Evolutionary conservation across 2,888 invertebrate species (phyloP), one percentile per base, ranked within the genome.

Genomic region (Steinernema scapterisci): DNA sequence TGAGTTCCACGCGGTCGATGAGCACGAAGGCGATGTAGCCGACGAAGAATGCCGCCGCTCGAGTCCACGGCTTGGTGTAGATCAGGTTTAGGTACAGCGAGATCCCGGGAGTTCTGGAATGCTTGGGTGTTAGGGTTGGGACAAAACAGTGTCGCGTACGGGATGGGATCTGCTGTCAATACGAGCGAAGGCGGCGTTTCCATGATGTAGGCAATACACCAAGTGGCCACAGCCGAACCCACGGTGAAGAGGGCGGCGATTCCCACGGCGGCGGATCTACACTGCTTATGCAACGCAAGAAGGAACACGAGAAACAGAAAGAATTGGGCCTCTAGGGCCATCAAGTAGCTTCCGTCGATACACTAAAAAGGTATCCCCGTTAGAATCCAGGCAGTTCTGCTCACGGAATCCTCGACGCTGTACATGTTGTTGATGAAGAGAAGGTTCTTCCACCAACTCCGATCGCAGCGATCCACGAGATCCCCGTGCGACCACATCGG

Each of bases 381-480:
- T n/a, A n/a, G 38, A 3, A 13, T 16, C 9, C 16, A 44, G 3
- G 2, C 19, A 27, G 6, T n/a, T 7, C 23, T 6, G 54, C 75
- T 51, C 73, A 85, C 85, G 43, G 84, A 86, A 44, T 84, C 79
- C 6, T 81, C 79, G 9, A 78, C 80, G 44, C 79, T 78, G 72
- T 82, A 81, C 76, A 87, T 83, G 74, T 87, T 88, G 74, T 88
- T 88, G 71, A 87, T 78, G 73, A 87, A 83, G 25, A 88, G 76
- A 9, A 87, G 71, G 76, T 87, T 88, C 74, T 83, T 83, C 83
- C 85, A 85, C 86, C 86, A 87, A 19, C 78, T 80, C 9, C 73
- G 72, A 27, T 75, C 75, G 73, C 87, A 87, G 25, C 86, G 76
- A 11, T 80, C 76, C 1, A 82, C 74, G 7, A 83, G 78, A 51